Percentiles rank a stretch among this genome's conserved stretches.
These are phyloP conservation scores for Semibalanus balanoides DNA, from an alignment of 1,140 invertebrate genomes.

Conservation along the genomic window DNA sequence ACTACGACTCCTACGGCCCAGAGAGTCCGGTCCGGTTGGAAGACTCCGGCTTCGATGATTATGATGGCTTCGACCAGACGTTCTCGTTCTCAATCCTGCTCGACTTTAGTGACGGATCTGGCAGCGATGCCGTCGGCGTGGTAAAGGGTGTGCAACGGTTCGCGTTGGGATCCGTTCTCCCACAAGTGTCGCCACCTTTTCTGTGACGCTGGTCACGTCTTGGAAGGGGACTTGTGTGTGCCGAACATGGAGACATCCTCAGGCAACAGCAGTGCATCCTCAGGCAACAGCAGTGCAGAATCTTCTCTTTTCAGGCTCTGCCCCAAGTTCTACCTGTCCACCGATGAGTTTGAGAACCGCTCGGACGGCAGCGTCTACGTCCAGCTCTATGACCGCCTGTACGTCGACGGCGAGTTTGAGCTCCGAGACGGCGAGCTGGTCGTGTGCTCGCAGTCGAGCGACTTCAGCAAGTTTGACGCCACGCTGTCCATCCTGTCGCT, in stretches of 20 bases:
- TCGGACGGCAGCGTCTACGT: background rate
- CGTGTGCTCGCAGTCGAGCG: background rate
- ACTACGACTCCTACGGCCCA: too few relatives aligned
- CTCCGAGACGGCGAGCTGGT: background rate
- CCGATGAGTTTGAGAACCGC: background rate
- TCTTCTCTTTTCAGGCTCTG: background rate
- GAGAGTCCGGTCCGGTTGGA: too few relatives aligned
- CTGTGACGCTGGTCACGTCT: conserved; percentile 16
- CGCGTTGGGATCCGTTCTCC: conserved; percentile 39
- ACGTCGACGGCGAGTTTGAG: background rate
- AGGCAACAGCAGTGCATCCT: too few relatives aligned
- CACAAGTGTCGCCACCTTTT: conserved; percentile 33
- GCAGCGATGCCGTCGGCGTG: conserved; percentile 28
- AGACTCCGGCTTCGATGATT: too few relatives aligned
- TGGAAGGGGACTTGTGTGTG: background rate
- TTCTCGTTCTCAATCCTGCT: conserved; percentile 36
- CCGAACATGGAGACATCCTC: too few relatives aligned
- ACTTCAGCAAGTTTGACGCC: background rate
- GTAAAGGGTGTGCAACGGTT: conserved; percentile 24
- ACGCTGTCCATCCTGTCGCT: background rate
- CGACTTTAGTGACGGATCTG: conserved; percentile 28
- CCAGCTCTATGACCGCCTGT: background rate
- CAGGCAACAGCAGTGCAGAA: too few relatives aligned
- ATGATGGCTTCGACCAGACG: too few relatives aligned
- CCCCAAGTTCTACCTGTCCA: background rate